A percentile compares a stretch with the other conserved stretches of the same genome.
Evolutionary conservation across 2,797 vertebrate species (phyloP).

Genomic region (Gymnoscopelus braueri): DNA sequence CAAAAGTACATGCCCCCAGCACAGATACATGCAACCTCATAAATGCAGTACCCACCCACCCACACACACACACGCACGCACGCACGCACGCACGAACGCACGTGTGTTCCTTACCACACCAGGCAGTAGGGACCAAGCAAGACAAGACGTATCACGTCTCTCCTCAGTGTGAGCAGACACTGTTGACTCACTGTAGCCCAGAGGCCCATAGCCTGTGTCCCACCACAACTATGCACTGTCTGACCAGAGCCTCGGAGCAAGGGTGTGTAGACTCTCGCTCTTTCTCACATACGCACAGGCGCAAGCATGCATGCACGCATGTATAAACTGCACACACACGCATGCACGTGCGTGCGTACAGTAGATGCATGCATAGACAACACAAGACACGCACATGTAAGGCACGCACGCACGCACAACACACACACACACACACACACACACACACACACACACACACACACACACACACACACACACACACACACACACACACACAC

Average conservation of each 20-base stretch:
- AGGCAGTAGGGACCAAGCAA: conserved; percentile 59
- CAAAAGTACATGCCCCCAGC: no score
- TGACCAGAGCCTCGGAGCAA: conserved; percentile 77
- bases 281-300: conserved; percentile 43
- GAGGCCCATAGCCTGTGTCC: conserved; percentile 67
- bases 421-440: background rate
- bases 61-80: conserved; percentile 26
- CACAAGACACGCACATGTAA: conserved; percentile 21
- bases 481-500: background rate
- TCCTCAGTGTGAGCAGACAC: conserved; percentile 74
- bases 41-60: background rate
- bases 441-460: background rate
- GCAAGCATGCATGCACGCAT: conserved; percentile 56
- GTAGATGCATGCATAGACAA: no score
- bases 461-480: background rate
- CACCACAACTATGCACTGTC: conserved; percentile 84
- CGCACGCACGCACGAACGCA: conserved; percentile 24
- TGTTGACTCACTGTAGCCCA: conserved; percentile 82
- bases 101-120: conserved; percentile 54
- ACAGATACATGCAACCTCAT: conserved; percentile 1
- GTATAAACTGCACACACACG: background rate
- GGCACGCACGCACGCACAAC: background rate
- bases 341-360: background rate
- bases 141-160: conserved; percentile 77
- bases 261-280: conserved; percentile 61